Base-by-base conservation (phyloP, 2,113 vertebrate species). In the Cheilinus undulatus region DNA sequence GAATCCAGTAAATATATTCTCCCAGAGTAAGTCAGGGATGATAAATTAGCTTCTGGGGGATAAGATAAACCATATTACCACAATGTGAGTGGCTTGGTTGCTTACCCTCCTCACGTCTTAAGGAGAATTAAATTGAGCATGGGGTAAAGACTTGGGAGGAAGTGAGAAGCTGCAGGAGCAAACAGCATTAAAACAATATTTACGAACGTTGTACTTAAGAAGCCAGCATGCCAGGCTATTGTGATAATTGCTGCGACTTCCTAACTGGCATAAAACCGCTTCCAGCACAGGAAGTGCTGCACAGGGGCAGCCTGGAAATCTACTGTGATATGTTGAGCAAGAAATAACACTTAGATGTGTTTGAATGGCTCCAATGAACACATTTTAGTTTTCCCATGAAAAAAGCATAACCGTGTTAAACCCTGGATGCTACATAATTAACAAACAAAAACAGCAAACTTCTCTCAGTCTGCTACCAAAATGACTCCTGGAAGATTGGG, bases 341-440 rank as follows among this genome's bases (percentile, higher is more conserved):
- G 74, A 89, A 92, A 90, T 81, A 90, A 84, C 79, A 78, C 59
- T 82, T 62, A 63, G 58, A 84, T 78, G 74, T 79, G 73, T 84
- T 81, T 77, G 70, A 83, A 83, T 78, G 75, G 80, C 69, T 70
- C 71, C 68, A 45, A 48, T 86, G 82, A 88, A 84, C 78, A 81
- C 52, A 74, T 86, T 87, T 90, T 17, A 71, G 52, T 75, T 86
- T 86, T 73, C 48, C 57, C 52, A 36, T 73, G 43, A 75, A 74
- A 60, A 74, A 72, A 73, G 48, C 30, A 73, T 85, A 84, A 63
- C 78, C 54, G 60, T 51, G 74, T 67, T 74, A 75, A 80, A 75
- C 26, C 71, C 77, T 64, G 68, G 54, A 81, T 89, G 80, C 77
- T 87, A 77, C 84, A 90, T 91, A 90, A 90, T 90, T 89, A 90